These are phyloP conservation scores for Zalophus californianus DNA, from an alignment of 2,797 vertebrate species.

Conservation along the genomic window DNA sequence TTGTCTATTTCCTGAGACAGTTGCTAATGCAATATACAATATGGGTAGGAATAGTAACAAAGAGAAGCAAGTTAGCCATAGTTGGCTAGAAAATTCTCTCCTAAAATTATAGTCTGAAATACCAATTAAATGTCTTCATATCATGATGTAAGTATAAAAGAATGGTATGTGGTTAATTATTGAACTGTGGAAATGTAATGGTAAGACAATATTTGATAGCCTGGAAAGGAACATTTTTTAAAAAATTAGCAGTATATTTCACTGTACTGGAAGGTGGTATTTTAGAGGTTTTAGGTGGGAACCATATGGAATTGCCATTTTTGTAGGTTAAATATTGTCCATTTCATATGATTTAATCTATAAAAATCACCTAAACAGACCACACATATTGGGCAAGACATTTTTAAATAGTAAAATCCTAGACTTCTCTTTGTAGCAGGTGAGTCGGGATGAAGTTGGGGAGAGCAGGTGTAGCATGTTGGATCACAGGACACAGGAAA, in stretches of 20 bases:
- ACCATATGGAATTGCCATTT: neutral
- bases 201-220: neutral
- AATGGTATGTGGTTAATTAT: neutral
- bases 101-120: neutral
- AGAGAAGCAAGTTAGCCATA: neutral
- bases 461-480: neutral
- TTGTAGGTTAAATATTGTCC: neutral
- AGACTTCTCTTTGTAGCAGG: neutral
- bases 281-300: neutral
- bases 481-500: neutral
- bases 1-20: neutral
- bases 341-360: neutral
- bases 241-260: neutral
- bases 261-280: neutral
- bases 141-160: neutral
- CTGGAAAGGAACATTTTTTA: neutral
- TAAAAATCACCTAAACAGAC: neutral
- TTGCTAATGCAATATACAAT: neutral
- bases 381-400: neutral
- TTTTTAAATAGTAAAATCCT: neutral
- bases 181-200: neutral
- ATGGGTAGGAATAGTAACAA: neutral
- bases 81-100: neutral
- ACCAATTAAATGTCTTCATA: neutral
- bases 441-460: neutral